A percentile compares a stretch with the other conserved stretches of the same genome.
Conservation (phyloP, 2,797 vertebrate genomes). For the Xenopus petersii region DNA sequence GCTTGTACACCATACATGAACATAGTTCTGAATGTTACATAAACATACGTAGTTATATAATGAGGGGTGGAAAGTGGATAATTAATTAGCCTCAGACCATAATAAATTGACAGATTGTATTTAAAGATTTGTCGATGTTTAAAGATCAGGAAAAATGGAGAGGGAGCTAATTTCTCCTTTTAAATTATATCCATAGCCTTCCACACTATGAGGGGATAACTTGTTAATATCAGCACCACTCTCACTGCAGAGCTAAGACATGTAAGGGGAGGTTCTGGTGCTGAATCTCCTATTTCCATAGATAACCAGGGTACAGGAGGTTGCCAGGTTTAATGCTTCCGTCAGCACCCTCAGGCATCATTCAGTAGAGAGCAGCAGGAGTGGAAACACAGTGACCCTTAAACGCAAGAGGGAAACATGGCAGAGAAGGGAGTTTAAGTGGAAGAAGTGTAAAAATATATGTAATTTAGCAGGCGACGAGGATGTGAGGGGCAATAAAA, state of each 20-base stretch:
- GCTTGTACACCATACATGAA: slow-evolving; percentile 17
- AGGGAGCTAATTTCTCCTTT: slow-evolving; percentile 1
- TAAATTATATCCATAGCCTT: not conserved
- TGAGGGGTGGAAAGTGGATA: not conserved
- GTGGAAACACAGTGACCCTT: slow-evolving; percentile 7
- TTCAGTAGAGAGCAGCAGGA: slow-evolving; percentile 11
- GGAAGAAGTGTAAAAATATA: slow-evolving; percentile 80
- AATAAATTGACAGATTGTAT: slow-evolving; percentile 18
- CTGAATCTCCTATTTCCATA: not conserved
- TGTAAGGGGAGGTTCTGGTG: not conserved
- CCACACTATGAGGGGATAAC: not conserved
- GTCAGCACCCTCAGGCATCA: slow-evolving; percentile 10
- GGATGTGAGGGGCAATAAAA: slow-evolving; percentile 42
- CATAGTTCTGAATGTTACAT: slow-evolving; percentile 12
- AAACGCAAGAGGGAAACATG: not conserved
- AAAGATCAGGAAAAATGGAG: slow-evolving; percentile 8
- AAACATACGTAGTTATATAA: slow-evolving; percentile 6
- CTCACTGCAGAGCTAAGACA: slow-evolving; percentile 1
- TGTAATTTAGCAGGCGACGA: slow-evolving; percentile 74
- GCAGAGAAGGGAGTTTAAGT: slow-evolving; percentile 60
- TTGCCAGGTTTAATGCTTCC: slow-evolving; percentile 6
- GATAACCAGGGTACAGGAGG: not conserved
- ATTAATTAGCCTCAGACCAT: slow-evolving; percentile 7
- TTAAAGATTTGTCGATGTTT: slow-evolving; percentile 3
- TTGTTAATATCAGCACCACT: not conserved